phyloP scores from a whole-genome alignment of 2,888 invertebrate genomes.

The Nephrotoma flavescens region DNA sequence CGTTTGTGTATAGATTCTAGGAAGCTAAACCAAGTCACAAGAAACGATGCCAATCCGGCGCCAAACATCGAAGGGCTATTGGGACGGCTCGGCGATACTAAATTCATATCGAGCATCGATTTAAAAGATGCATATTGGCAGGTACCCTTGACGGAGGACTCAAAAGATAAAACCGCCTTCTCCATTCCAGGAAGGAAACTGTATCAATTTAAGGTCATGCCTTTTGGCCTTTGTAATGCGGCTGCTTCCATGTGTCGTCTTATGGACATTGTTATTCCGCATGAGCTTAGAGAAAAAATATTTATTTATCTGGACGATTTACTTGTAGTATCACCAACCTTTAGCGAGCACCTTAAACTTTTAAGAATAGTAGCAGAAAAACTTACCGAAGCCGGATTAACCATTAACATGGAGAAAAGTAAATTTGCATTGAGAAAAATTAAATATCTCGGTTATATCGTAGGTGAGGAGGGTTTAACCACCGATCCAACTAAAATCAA shows the following conservation, averaged over 20 bases:
- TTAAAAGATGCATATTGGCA: constrained; percentile 13
- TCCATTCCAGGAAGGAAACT: constrained; percentile 10
- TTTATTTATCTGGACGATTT: constrained; percentile 9
- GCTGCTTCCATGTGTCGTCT: constrained; percentile 13
- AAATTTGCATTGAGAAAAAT: background rate
- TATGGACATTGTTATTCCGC: constrained; percentile 15
- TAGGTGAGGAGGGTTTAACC: constrained; percentile 7
- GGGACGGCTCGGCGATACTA: constrained; percentile 11
- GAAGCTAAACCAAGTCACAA: background rate
- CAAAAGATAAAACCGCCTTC: constrained; percentile 15
- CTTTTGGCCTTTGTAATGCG: constrained; percentile 10
- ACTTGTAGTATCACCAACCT: background rate
- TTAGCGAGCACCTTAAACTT: constrained; percentile 1
- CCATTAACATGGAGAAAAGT: constrained; percentile 5
- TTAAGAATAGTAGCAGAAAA: background rate
- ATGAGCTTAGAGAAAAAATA: constrained; percentile 9
- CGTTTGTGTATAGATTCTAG: background rate
- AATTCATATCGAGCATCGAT: constrained; percentile 13
- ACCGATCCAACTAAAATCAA: background rate
- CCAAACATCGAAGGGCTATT: constrained; percentile 5
- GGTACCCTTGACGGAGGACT: constrained; percentile 10
- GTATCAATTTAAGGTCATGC: constrained; percentile 10
- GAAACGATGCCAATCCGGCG: constrained; percentile 5
- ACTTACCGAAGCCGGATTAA: background rate
- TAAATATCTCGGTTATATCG: constrained; percentile 6